phyloP scores from a whole-genome alignment of 2,888 invertebrate genomes.

The Mimumesa dahlbomi region DNA sequence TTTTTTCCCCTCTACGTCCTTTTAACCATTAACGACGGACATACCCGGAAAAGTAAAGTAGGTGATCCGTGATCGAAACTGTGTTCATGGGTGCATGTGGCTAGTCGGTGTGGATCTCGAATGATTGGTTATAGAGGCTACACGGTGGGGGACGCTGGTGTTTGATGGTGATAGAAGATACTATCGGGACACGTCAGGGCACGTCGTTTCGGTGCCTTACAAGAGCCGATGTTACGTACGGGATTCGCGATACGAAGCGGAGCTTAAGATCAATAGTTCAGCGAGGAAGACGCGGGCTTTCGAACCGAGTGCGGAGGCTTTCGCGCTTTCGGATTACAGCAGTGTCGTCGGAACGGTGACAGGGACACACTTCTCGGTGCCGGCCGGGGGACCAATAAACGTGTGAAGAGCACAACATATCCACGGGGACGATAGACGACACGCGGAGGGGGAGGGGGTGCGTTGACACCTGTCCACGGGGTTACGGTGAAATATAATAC shows the following conservation, averaged over 20 bases:
- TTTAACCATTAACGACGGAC: too few relatives aligned
- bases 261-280: slow-evolving; percentile 54
- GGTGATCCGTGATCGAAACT: too few relatives aligned
- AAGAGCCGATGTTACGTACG: slow-evolving; percentile 35
- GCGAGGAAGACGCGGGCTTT: slow-evolving; percentile 45
- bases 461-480: slow-evolving; percentile 10
- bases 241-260: slow-evolving; percentile 47
- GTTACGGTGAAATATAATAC: too few relatives aligned
- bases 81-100: too few relatives aligned
- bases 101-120: too few relatives aligned
- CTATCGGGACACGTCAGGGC: background rate
- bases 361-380: background rate
- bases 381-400: background rate
- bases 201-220: slow-evolving; percentile 13
- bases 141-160: too few relatives aligned
- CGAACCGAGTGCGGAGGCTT: slow-evolving; percentile 27
- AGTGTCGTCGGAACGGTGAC: slow-evolving; percentile 1
- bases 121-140: too few relatives aligned
- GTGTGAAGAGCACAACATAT: background rate
- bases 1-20: too few relatives aligned
- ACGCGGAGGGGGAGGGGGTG: background rate
- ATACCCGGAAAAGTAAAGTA: too few relatives aligned
- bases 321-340: background rate
- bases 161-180: background rate
- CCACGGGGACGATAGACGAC: too few relatives aligned